Percentiles rank a stretch among this genome's conserved stretches.
These are phyloP conservation scores for Drosophila aff. DNA, from an alignment of 1,140 invertebrate species.

Conservation along the genomic window DNA sequence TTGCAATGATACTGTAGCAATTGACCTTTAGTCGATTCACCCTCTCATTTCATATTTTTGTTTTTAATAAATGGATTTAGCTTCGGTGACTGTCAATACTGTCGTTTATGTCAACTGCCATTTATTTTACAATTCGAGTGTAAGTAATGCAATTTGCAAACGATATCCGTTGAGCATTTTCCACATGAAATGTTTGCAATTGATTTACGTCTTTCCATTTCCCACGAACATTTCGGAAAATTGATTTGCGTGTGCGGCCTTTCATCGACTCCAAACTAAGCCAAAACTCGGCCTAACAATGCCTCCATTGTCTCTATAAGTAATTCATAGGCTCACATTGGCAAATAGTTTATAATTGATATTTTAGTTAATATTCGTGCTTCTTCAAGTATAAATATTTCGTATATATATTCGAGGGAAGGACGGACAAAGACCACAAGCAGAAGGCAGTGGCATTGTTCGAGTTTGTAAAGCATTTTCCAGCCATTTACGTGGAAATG, in stretches of 20 bases:
- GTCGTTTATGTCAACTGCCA: slow-evolving; percentile 5
- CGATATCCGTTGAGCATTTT: slow-evolving; percentile 41
- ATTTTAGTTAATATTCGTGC: slow-evolving; percentile 38
- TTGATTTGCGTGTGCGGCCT: slow-evolving; percentile 30
- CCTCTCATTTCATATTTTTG: slow-evolving; percentile 2
- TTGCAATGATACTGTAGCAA: neutral
- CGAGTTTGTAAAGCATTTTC: slow-evolving; percentile 16
- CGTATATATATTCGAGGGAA: neutral
- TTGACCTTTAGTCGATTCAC: slow-evolving; percentile 5
- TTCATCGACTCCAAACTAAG: slow-evolving; percentile 14
- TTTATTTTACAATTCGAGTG: slow-evolving; percentile 22
- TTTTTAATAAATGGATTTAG: slow-evolving; percentile 8
- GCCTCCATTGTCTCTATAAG: slow-evolving; percentile 13
- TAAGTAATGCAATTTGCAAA: slow-evolving; percentile 24
- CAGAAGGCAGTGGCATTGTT: slow-evolving; percentile 5
- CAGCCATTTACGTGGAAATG: slow-evolving; percentile 20
- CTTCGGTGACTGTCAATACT: slow-evolving; percentile 1
- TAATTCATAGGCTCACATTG: slow-evolving; percentile 15
- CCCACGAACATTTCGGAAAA: slow-evolving; percentile 17
- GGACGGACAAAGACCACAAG: slow-evolving; percentile 3
- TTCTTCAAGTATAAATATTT: slow-evolving; percentile 35
- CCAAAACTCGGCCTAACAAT: slow-evolving; percentile 15
- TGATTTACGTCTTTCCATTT: slow-evolving; percentile 43
- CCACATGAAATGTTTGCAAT: slow-evolving; percentile 36
- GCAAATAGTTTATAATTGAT: slow-evolving; percentile 31